phyloP scores from a whole-genome alignment of 2,113 vertebrate genomes.

The Marcusenius ussheri region DNA sequence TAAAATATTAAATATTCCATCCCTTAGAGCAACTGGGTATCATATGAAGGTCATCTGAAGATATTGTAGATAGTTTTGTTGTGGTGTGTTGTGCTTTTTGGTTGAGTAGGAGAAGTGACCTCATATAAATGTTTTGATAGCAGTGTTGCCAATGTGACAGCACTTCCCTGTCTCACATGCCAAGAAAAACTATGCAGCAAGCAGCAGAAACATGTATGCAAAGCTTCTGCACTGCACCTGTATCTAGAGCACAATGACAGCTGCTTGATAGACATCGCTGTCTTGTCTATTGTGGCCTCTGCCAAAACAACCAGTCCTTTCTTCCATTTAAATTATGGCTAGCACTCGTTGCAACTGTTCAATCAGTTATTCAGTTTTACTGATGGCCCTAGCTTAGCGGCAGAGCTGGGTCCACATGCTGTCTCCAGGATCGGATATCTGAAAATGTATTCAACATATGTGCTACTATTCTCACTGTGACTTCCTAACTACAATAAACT shows the following conservation, averaged over 20 bases:
- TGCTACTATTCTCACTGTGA: not conserved
- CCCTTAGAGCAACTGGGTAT: not conserved
- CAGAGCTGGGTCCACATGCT: not conserved
- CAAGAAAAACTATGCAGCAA: not conserved
- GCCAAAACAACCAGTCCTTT: slow-evolving; percentile 33
- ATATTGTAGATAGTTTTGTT: not conserved
- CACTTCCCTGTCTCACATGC: not conserved
- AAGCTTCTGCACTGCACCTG: slow-evolving; percentile 26
- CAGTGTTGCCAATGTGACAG: not conserved
- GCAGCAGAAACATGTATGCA: slow-evolving; percentile 7
- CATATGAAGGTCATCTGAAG: not conserved
- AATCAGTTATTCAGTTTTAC: not conserved
- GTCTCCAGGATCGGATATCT: not conserved
- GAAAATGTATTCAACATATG: not conserved
- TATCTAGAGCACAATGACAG: slow-evolving; percentile 23
- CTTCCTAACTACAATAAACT: not conserved
- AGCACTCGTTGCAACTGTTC: slow-evolving; percentile 55
- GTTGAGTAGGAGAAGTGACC: not conserved
- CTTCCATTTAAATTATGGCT: slow-evolving; percentile 49
- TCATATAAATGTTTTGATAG: not conserved
- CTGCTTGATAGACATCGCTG: slow-evolving; percentile 27
- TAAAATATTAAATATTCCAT: not conserved
- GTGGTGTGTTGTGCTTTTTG: slow-evolving; percentile 19
- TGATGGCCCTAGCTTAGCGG: not conserved
- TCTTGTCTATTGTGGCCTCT: not conserved